phyloP scores from a whole-genome alignment of 2,113 vertebrate species.

The Etheostoma cragini region DNA sequence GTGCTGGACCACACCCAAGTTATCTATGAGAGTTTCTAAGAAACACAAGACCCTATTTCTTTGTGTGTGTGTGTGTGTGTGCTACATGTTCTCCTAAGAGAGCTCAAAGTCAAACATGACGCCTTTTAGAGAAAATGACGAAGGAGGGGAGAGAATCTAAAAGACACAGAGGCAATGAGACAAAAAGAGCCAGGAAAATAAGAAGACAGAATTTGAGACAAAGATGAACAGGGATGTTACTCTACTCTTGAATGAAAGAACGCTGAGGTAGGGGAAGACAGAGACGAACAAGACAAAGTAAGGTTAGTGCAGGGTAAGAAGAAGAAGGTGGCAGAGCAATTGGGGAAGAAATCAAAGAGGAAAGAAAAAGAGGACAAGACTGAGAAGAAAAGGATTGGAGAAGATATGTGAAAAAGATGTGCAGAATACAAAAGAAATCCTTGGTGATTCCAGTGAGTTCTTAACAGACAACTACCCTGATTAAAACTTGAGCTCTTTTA shows the following conservation, averaged over 20 bases:
- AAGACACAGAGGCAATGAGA: conserved; percentile 7
- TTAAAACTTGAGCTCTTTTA: conserved; percentile 49
- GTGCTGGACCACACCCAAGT: conserved; percentile 40
- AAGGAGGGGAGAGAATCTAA: conserved; percentile 21
- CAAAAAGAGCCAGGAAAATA: conserved; percentile 1
- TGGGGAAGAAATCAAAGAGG: conserved; percentile 15
- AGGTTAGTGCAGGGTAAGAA: neutral
- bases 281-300: neutral
- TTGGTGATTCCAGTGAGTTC: conserved; percentile 38
- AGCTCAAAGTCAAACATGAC: conserved; percentile 62
- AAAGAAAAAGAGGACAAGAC: conserved; percentile 1
- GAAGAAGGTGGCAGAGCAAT: conserved; percentile 18
- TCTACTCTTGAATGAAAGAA: neutral
- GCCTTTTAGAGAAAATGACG: conserved; percentile 51
- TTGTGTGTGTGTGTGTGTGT: conserved; percentile 8
- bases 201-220: conserved; percentile 26
- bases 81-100: conserved; percentile 59
- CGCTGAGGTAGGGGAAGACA: neutral
- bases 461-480: conserved; percentile 52
- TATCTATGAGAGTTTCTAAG: conserved; percentile 28
- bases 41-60: conserved; percentile 46
- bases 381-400: neutral
- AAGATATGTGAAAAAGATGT: conserved; percentile 19
- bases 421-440: conserved; percentile 24
- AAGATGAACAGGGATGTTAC: neutral